phyloP scores from a whole-genome alignment of 2,113 vertebrate species.

The Coptodon bakossiorum region DNA sequence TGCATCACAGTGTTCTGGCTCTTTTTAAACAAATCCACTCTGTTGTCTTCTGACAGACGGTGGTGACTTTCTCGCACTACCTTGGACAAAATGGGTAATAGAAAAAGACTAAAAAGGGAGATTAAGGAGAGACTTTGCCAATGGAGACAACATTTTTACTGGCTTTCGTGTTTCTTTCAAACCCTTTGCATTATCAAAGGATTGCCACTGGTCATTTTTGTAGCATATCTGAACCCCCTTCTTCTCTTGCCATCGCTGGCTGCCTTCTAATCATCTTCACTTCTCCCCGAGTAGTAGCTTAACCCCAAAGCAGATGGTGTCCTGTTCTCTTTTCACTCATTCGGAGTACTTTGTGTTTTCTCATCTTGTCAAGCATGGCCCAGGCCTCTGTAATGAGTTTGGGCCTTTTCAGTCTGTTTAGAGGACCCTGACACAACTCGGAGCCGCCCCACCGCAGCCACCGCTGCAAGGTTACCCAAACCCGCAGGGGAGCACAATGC shows the following conservation, averaged over 20 bases:
- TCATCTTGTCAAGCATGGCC: constrained; percentile 79
- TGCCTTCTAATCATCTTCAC: constrained; percentile 35
- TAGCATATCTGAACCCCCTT: background rate
- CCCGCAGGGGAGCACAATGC: constrained; percentile 64
- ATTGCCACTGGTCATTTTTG: constrained; percentile 20
- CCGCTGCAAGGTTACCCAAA: constrained; percentile 68
- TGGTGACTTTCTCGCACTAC: background rate
- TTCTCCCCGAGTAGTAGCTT: constrained; percentile 59
- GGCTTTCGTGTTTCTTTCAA: background rate
- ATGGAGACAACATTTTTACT: background rate
- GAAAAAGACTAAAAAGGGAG: background rate
- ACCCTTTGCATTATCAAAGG: constrained; percentile 1
- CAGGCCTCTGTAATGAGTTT: constrained; percentile 79
- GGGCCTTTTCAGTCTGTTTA: constrained; percentile 74
- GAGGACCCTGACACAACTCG: constrained; percentile 74
- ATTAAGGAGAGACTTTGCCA: background rate
- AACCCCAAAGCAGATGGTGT: constrained; percentile 74
- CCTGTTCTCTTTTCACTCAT: constrained; percentile 74
- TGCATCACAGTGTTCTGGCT: constrained; percentile 2
- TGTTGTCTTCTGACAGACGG: constrained; percentile 5
- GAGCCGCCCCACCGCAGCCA: constrained; percentile 66
- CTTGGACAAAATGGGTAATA: background rate
- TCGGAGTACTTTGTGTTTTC: constrained; percentile 76
- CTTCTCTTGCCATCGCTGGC: constrained; percentile 1
- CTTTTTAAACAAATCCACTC: background rate